Evolutionary conservation across 2,797 vertebrate genomes (phyloP).

Genomic region (Champsocephalus gunnari): DNA sequence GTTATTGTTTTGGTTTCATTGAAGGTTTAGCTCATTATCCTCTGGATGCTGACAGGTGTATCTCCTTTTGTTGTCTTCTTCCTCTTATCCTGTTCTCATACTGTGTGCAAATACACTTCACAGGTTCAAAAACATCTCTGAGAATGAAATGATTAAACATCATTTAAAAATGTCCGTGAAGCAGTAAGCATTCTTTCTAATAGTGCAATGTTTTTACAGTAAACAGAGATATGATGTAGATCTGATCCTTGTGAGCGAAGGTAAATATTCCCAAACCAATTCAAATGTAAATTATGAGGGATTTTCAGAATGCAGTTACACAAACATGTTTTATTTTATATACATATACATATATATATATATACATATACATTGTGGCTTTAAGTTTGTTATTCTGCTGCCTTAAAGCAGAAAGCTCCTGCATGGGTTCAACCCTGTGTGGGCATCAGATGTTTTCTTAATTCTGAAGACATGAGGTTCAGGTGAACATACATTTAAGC

Average conservation of each 20-base stretch:
- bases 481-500: not conserved
- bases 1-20: conserved; percentile 23
- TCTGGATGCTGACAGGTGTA: conserved; percentile 13
- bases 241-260: not conserved
- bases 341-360: not conserved
- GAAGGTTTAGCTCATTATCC: conserved; percentile 35
- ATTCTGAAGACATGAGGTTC: not conserved
- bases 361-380: too few relatives aligned
- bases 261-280: not conserved
- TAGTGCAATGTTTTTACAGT: not conserved
- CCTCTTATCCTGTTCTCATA: conserved; percentile 1
- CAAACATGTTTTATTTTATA: not conserved
- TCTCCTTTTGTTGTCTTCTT: not conserved
- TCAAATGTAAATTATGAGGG: not conserved
- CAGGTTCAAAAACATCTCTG: conserved; percentile 22
- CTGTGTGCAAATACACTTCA: conserved; percentile 14
- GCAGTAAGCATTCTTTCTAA: not conserved
- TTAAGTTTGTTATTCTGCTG: not conserved
- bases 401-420: not conserved
- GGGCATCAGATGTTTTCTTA: conserved; percentile 1
- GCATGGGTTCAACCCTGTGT: conserved; percentile 1
- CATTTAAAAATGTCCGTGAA: conserved; percentile 7
- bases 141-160: not conserved
- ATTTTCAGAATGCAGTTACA: conserved; percentile 4
- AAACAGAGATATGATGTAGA: not conserved